Evolutionary conservation across 2,797 vertebrate genomes (phyloP), one percentile per base, ranked within the genome.

Genomic region (Chloroceryle inda): DNA sequence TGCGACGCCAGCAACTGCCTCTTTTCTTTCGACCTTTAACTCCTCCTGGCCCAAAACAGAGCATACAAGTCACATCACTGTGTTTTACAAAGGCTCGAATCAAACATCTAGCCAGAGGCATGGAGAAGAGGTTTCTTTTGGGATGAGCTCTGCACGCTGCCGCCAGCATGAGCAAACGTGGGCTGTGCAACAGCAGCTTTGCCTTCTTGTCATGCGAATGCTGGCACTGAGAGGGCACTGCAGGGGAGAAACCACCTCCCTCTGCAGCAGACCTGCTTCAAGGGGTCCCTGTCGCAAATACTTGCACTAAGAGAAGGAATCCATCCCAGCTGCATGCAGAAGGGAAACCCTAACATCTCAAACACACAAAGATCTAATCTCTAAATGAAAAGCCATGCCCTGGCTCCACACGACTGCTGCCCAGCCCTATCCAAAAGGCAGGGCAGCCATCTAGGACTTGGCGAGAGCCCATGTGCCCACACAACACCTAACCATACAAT

Each of bases 401-500:
- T 11, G 59, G 63, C 59, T 58, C n/a, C 1, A 1, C 3, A 4
- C 1, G 0, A 3, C 22, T 1, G 45, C 87, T 62, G 67, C 42
- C 35, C 38, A 6, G 4, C n/a, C 12, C 15, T 5, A 10, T 2
- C 53, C 45, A 14, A 37, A 61, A 22, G 33, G 73, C 63, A 72
- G 23, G 11, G n/a, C 11, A 3, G 31, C 0, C 3, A 0, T 16
- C 13, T 3, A 9, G 58, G 29, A 1, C 21, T 1, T 3, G 4
- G 1, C 0, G 23, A 17, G 56, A 53, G 23, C 55, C 7, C 2
- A 0, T 0, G 2, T 37, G 35, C 38, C 17, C 38, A 2, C 26
- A 2, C 10, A 7, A 0, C 37, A 2, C 58, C 2, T 0, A 2
- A 5, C 4, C 40, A 1, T 1, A 6, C 24, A 15, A 0, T 27